Evolutionary conservation across 2,797 vertebrate species (phyloP).

Genomic region (Argentina silus): DNA sequence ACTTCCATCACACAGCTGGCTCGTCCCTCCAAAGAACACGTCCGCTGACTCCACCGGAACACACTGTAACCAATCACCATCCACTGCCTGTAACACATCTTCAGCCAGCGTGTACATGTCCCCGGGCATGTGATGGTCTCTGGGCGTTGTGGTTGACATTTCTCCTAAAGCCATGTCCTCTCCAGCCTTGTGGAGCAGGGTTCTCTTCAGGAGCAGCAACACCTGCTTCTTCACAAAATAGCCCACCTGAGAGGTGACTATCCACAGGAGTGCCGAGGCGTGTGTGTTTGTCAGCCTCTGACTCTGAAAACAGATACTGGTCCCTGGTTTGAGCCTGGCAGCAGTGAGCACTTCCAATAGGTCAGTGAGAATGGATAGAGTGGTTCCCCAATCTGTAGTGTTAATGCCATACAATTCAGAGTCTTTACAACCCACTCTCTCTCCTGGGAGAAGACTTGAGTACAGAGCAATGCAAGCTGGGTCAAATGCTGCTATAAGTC

Average conservation of each 20-base stretch:
- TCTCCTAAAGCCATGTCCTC: constrained; percentile 78
- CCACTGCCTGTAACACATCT: constrained; percentile 70
- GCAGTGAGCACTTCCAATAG: constrained; percentile 84
- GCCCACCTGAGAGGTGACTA: constrained; percentile 60
- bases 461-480: constrained; percentile 74
- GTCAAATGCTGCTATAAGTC: constrained; percentile 79
- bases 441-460: constrained; percentile 59
- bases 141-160: rapidly evolving
- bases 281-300: constrained; percentile 76
- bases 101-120: constrained; percentile 75
- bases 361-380: constrained; percentile 77
- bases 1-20: not conserved
- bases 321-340: constrained; percentile 63
- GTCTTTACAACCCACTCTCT: not conserved
- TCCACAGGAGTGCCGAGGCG: constrained; percentile 63
- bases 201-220: constrained; percentile 85
- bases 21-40: constrained; percentile 81
- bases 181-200: constrained; percentile 77
- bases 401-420: constrained; percentile 22
- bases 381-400: constrained; percentile 39
- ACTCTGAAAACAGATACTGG: constrained; percentile 54
- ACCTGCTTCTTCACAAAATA: constrained; percentile 81
- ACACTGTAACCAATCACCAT: constrained; percentile 73
- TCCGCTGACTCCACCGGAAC: constrained; percentile 63
- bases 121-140: constrained; percentile 25